Percentiles rank a stretch among this genome's conserved stretches.
Conservation (phyloP, 2,113 vertebrate genomes). For the Seriola aureovittata region DNA sequence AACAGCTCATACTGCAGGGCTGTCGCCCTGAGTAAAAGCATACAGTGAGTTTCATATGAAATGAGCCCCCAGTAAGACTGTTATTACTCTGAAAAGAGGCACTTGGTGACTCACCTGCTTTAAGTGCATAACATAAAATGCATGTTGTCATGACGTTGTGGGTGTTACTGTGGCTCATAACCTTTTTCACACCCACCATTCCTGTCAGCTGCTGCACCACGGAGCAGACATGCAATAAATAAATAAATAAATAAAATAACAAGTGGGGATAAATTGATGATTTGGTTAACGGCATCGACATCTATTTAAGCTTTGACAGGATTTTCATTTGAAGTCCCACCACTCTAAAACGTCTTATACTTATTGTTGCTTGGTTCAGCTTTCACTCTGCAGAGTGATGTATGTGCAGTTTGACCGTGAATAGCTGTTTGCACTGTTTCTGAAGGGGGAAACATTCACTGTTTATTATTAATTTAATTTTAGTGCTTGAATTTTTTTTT, state of each 20-base stretch:
- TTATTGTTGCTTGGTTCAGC: no score
- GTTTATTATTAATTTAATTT: no score
- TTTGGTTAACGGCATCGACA: no score
- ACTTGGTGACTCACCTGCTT: constrained; percentile 64
- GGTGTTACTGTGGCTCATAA: constrained; percentile 22
- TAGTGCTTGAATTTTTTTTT: no score
- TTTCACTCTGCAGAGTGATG: no score
- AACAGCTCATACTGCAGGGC: neutral
- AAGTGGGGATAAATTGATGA: neutral
- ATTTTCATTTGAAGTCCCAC: neutral
- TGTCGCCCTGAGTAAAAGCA: constrained; percentile 36
- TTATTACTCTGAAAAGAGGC: constrained; percentile 35
- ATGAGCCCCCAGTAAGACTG: constrained; percentile 22
- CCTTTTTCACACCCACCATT: constrained; percentile 24
- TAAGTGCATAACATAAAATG: constrained; percentile 58
- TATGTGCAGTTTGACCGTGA: no score
- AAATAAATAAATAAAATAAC: neutral
- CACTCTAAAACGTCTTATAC: neutral
- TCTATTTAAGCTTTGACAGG: neutral
- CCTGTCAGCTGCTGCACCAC: constrained; percentile 9
- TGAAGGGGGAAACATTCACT: no score
- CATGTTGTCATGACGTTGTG: constrained; percentile 50
- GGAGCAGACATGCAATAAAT: neutral
- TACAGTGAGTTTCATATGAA: constrained; percentile 19
- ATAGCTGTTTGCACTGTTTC: no score